Evolutionary conservation across 2,113 vertebrate species (phyloP), one percentile per base, ranked within the genome.

Genomic region (Callipepla squamata): DNA sequence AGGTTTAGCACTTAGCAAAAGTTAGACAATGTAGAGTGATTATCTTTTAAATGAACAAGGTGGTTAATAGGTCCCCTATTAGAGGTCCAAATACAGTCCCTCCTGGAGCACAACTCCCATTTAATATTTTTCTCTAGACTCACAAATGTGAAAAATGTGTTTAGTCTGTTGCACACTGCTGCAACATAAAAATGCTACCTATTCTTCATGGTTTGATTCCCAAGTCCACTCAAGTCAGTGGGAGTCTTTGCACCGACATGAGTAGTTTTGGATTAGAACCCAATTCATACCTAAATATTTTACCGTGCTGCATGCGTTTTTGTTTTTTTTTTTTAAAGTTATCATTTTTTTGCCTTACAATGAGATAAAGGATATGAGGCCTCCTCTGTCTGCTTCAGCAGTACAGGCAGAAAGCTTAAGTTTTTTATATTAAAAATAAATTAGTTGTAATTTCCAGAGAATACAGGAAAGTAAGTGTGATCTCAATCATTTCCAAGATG

Each of bases 201-300:
- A 2, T 68, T 76, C 80, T 80, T 78, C 68, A 53, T 8, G 53
- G 40, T 66, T 72, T 55, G 55, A 87, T 74, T 93, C 63, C 59
- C 63, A 82, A 76, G 50, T 50, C 69, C 62, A 51, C 30, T 28
- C 50, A 91, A 91, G 47, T 48, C 84, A 75, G 21, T 9, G 9
- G 16, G 9, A 91, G 13, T 26, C 55, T 76, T 75, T 74, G 50
- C 75, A 80, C n/a, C 83, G 73, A 80, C 76, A 68, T 6, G 32
- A 74, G 38, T 26, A 74, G 80, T 45, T 69, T 91, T 4, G 0
- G 61, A 70, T 68, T 76, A 91, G 65, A 88, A n/a, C 13, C 34
- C 73, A 91, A 65, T 32, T 45, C 26, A 77, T 10, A 74, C 44
- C 57, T 96, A 86, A 92, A 91, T 81, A 91, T 85, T 94, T 95